Percentiles rank a stretch among this genome's conserved stretches.
Evolutionary conservation across 2,113 vertebrate genomes (phyloP).

Genomic region (Zeus faber): DNA sequence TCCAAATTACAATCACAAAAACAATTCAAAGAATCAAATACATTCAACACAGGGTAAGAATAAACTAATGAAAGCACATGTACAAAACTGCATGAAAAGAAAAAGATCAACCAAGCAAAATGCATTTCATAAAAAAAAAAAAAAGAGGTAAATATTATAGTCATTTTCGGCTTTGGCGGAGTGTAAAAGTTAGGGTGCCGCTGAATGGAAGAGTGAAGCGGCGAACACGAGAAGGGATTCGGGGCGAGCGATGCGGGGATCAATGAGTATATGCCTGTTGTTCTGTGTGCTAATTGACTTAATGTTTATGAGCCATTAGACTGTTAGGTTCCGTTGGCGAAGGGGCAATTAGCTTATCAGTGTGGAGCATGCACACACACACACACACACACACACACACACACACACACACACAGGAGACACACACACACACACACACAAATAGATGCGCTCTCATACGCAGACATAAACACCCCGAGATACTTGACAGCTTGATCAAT

Average conservation of each 20-base stretch:
- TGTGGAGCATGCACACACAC: slow-evolving; percentile 11
- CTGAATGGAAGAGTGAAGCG: neutral
- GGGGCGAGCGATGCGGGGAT: slow-evolving; percentile 27
- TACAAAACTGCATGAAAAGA: too few species aligned
- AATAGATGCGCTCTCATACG: neutral
- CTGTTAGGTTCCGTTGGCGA: slow-evolving; percentile 48
- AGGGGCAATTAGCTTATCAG: slow-evolving; percentile 68
- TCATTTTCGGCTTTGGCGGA: too few species aligned
- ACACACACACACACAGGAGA: slow-evolving; percentile 2
- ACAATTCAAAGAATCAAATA: too few species aligned
- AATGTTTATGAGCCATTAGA: slow-evolving; percentile 59
- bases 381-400: slow-evolving; percentile 9
- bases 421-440: neutral
- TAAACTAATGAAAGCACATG: too few species aligned
- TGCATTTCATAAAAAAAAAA: too few species aligned
- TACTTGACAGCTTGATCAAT: too few species aligned
- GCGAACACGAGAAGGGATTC: slow-evolving; percentile 3
- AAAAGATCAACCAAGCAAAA: too few species aligned
- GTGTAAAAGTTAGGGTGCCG: too few species aligned
- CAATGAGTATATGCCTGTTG: slow-evolving; percentile 45
- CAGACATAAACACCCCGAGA: neutral
- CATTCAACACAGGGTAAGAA: too few species aligned
- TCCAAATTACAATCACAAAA: too few species aligned
- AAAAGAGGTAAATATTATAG: too few species aligned
- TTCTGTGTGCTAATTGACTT: slow-evolving; percentile 61